Percentiles rank a stretch among this genome's conserved stretches.
These are phyloP conservation scores for Arbacia lixula DNA, from an alignment of 53 echinoderm and acorn worm genomes.

Conservation along the genomic window DNA sequence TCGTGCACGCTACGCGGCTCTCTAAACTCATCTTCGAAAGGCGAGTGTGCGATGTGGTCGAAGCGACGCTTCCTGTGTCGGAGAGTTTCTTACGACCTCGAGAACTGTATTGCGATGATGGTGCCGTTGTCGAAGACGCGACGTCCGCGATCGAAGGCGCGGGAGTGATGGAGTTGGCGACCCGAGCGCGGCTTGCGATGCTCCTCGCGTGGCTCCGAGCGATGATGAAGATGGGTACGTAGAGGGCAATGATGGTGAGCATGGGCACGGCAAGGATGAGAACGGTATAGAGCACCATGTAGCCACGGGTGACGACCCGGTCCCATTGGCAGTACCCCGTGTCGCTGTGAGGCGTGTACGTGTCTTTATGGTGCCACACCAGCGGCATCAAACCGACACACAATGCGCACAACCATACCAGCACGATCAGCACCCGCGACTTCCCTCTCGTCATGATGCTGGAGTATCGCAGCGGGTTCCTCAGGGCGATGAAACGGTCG, in stretches of 20 bases:
- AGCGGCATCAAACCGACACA: slow-evolving; percentile 28
- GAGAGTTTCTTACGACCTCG: slow-evolving; percentile 20
- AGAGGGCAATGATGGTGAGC: slow-evolving; percentile 14
- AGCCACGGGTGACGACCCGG: slow-evolving; percentile 24
- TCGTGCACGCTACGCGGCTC: slow-evolving; percentile 35
- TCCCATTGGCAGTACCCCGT: slow-evolving; percentile 45
- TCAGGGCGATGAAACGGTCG: slow-evolving; percentile 53
- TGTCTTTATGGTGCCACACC: slow-evolving; percentile 32
- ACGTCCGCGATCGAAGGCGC: background rate
- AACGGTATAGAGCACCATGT: slow-evolving; percentile 35
- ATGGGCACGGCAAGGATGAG: slow-evolving; percentile 20
- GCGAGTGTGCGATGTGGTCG: background rate
- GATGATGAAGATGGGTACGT: slow-evolving; percentile 43
- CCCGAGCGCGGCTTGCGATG: slow-evolving; percentile 11
- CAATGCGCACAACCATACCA: slow-evolving; percentile 22
- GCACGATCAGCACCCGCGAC: background rate
- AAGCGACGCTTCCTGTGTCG: background rate
- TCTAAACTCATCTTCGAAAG: slow-evolving; percentile 17
- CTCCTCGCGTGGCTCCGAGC: slow-evolving; percentile 33
- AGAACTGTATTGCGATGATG: background rate
- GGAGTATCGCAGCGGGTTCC: slow-evolving; percentile 26
- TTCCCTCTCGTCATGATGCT: slow-evolving; percentile 40
- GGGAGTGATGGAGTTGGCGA: background rate
- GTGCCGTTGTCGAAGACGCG: background rate
- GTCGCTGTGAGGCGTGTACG: slow-evolving; percentile 3